These are phyloP conservation scores for Lasiurus borealis DNA, from an alignment of 2,113 vertebrate genomes.

Conservation along the genomic window DNA sequence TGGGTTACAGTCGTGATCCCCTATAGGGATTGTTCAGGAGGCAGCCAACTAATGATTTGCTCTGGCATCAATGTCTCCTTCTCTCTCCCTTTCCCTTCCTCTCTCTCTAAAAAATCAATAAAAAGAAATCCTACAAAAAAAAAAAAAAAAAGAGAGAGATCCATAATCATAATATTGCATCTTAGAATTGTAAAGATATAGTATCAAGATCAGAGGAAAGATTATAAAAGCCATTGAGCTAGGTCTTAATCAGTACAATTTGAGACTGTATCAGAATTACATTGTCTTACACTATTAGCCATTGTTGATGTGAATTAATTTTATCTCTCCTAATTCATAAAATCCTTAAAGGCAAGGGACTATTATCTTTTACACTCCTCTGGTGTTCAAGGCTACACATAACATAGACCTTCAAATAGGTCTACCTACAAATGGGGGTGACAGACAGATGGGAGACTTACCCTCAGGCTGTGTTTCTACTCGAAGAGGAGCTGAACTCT, in stretches of 20 bases:
- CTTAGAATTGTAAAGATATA: background rate
- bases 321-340: background rate
- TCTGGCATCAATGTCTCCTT: no score
- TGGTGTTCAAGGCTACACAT: background rate
- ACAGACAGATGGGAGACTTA: constrained; percentile 77
- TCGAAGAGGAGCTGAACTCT: constrained; percentile 92
- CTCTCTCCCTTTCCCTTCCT: no score
- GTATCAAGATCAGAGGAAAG: constrained; percentile 1
- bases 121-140: no score
- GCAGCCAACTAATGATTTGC: no score
- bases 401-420: background rate
- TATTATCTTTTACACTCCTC: background rate
- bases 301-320: background rate
- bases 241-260: background rate
- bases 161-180: background rate
- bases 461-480: constrained; percentile 98
- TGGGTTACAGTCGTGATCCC: no score
- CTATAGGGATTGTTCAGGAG: no score
- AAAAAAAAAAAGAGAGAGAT: background rate
- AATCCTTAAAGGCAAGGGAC: background rate
- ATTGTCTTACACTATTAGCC: background rate
- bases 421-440: background rate
- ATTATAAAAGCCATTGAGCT: background rate
- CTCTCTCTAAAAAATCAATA: no score
- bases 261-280: background rate